phyloP scores from a whole-genome alignment of 2,113 vertebrate species.

The Actenoides lindsayi region DNA sequence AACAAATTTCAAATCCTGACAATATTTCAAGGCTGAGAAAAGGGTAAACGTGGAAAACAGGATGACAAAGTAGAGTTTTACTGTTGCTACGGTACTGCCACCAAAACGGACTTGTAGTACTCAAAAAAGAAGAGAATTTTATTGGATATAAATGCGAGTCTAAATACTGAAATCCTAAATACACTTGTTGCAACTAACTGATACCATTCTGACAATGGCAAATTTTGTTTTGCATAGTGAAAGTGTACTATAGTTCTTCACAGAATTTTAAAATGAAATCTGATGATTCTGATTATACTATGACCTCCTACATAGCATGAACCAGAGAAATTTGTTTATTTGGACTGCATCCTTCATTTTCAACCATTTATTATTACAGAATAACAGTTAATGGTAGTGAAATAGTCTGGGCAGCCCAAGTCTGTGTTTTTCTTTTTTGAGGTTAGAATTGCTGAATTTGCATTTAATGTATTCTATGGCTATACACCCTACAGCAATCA shows the following conservation, averaged over 20 bases:
- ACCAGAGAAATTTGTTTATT: background rate
- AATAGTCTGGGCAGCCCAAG: background rate
- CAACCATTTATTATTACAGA: background rate
- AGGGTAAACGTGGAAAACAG: background rate
- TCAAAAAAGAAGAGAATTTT: background rate
- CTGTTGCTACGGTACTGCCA: background rate
- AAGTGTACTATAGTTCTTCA: background rate
- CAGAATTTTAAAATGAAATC: background rate
- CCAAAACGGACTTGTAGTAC: fast-evolving
- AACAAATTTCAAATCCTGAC: background rate
- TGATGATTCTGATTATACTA: background rate
- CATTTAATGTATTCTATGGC: background rate
- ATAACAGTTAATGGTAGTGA: background rate
- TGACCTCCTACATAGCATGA: fast-evolving
- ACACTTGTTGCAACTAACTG: background rate
- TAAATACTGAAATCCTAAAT: background rate
- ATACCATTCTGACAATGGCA: background rate
- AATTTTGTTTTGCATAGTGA: background rate
- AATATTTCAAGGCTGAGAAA: background rate
- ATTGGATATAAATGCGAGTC: background rate
- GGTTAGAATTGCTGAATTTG: slow-evolving; percentile 14
- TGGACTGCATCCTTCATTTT: background rate
- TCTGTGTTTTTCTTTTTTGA: background rate
- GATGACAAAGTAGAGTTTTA: background rate
- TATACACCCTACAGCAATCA: slow-evolving; percentile 13